Evolutionary conservation across 2,888 invertebrate genomes (phyloP).

Genomic region (Quadriops clusia): DNA sequence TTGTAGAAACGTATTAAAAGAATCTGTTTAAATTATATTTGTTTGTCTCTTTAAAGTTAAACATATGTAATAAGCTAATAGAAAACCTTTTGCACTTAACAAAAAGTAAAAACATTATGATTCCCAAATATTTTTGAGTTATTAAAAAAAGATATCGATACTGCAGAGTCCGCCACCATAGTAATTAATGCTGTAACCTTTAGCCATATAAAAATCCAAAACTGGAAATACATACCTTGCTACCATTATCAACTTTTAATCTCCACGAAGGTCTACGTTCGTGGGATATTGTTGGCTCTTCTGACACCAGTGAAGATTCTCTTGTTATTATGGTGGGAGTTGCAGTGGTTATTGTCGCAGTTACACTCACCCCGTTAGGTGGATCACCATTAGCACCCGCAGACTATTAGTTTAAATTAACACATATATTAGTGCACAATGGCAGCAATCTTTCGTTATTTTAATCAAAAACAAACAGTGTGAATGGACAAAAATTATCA

Average conservation of each 20-base stretch:
- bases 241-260: conserved; percentile 72
- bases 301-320: too few relatives aligned
- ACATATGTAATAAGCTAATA: too few relatives aligned
- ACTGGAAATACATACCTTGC: conserved; percentile 58
- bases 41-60: too few relatives aligned
- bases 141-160: conserved; percentile 1
- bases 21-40: too few relatives aligned
- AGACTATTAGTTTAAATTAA: conserved; percentile 25
- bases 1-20: too few relatives aligned
- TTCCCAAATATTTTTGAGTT: too few relatives aligned
- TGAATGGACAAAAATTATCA: conserved; percentile 1
- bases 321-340: conserved; percentile 35
- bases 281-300: conserved; percentile 36
- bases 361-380: conserved; percentile 31
- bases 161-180: conserved; percentile 5
- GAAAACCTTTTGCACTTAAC: too few relatives aligned
- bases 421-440: background rate
- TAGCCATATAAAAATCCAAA: background rate
- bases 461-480: background rate
- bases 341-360: conserved; percentile 45
- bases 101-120: too few relatives aligned
- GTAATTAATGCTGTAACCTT: conserved; percentile 5
- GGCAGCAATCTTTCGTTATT: background rate
- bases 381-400: conserved; percentile 28
- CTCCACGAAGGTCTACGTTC: conserved; percentile 89